Conservation (phyloP, 2,797 vertebrate genomes). For the Oryzias sinensis region DNA sequence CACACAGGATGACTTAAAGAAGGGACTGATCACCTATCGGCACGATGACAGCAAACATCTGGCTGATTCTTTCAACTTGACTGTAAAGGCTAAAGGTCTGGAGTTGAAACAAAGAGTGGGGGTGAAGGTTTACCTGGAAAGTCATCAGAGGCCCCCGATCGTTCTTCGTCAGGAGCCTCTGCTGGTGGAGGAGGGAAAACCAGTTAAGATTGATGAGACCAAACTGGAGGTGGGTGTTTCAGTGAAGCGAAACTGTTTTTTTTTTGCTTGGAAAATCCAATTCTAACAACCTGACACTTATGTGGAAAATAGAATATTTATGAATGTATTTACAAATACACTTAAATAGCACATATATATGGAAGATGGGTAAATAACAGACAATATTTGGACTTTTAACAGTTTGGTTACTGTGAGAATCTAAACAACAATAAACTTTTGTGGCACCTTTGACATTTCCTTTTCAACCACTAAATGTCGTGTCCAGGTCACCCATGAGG, state of each 20-base stretch:
- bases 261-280: neutral
- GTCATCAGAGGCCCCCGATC: conserved; percentile 79
- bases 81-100: conserved; percentile 74
- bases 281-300: no score
- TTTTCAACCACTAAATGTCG: conserved; percentile 37
- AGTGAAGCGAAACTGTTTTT: neutral
- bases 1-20: conserved; percentile 80
- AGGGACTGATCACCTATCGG: conserved; percentile 75
- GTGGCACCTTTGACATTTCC: conserved; percentile 42
- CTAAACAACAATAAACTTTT: conserved; percentile 25
- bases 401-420: conserved; percentile 16
- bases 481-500: conserved; percentile 84
- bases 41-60: conserved; percentile 81
- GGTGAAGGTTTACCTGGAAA: conserved; percentile 83
- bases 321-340: no score
- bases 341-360: conserved; percentile 14
- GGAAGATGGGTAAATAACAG: conserved; percentile 1
- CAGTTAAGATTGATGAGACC: conserved; percentile 81
- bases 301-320: no score
- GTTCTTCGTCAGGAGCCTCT: conserved; percentile 76
- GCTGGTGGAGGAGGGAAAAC: conserved; percentile 88
- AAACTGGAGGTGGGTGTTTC: conserved; percentile 80
- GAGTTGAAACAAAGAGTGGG: conserved; percentile 65
- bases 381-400: conserved; percentile 20
- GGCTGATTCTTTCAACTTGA: conserved; percentile 81